Evolutionary conservation across 2,113 vertebrate genomes (phyloP).

Genomic region (Crotalus tigris): DNA sequence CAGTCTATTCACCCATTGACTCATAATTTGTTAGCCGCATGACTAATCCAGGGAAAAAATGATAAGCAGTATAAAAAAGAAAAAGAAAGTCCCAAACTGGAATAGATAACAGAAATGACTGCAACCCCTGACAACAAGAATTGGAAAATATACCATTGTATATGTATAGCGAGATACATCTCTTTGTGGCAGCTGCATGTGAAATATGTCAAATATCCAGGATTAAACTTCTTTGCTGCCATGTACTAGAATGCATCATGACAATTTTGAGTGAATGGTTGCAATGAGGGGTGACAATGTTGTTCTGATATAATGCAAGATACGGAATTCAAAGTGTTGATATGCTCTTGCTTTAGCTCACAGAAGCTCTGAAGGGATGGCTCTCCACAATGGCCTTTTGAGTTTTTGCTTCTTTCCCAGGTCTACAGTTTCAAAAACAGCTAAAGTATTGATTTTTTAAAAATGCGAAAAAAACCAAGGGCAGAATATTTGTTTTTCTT

Average conservation of each 20-base stretch:
- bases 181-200: not conserved
- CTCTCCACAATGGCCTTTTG: constrained; percentile 15
- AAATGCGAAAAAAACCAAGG: constrained; percentile 1
- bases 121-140: not conserved
- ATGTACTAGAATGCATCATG: not conserved
- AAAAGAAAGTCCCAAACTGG: not conserved
- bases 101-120: not conserved
- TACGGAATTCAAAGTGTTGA: constrained; percentile 21
- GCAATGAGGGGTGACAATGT: constrained; percentile 16
- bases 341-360: not conserved
- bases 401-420: not conserved
- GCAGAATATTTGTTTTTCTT: not conserved
- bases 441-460: not conserved
- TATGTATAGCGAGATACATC: not conserved
- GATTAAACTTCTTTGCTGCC: not conserved
- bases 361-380: constrained; percentile 21
- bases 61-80: not conserved
- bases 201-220: not conserved
- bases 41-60: not conserved
- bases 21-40: not conserved
- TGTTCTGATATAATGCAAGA: constrained; percentile 13
- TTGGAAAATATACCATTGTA: not conserved
- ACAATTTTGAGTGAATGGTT: constrained; percentile 24
- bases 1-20: not conserved
- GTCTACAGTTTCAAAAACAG: constrained; percentile 20